Evolutionary conservation across 2,113 vertebrate genomes (phyloP), one percentile per base, ranked within the genome.

Genomic region (Archocentrus centrarchus): DNA sequence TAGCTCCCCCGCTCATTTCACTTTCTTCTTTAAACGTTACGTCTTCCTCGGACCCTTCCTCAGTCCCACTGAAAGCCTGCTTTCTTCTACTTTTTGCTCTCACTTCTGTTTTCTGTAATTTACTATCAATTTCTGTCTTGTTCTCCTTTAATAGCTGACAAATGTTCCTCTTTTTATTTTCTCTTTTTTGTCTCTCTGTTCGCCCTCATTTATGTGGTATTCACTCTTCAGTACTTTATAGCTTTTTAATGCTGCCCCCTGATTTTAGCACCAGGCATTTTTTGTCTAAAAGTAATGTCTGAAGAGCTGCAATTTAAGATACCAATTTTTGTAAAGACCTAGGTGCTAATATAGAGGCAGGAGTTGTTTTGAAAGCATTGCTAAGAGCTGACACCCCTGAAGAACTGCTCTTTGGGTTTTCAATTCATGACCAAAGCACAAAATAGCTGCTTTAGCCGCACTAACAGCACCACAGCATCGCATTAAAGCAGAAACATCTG

Each of bases 331-430:
- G 50, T 37, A 75, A 37, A 75, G 50, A 75, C 11, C 44, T 1
- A 22, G 35, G 81, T 68, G 55, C 35, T 55, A 60, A 66, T 68
- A n/a, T n/a, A 17, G 75, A 47, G 30, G 27, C 44, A 1, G 32
- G 7, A 80, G 8, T 24, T 86, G 27, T 78, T 82, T 79, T 75
- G 27, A 63, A 75, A 82, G 75, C 50, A 55, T 58, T 11, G 0
- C 50, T 47, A n/a, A 73, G 63, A 78, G 63, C 58, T 58, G 13
- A 15, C 22, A 79, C 50, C 50, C 39, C 41, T 50, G 75, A 3
- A 62, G 44, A 75, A 41, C 35, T 32, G n/a, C 76, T 11, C 17
- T 63, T 10, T 22, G 50, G 37, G 14, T 75, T 82, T 75, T 77
- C 30, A 50, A 59, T 58, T 81, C 41, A 37, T 24, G 44, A 57